Base-by-base conservation (phyloP, 2,797 vertebrate genomes). In the Peromyscus eremicus region DNA sequence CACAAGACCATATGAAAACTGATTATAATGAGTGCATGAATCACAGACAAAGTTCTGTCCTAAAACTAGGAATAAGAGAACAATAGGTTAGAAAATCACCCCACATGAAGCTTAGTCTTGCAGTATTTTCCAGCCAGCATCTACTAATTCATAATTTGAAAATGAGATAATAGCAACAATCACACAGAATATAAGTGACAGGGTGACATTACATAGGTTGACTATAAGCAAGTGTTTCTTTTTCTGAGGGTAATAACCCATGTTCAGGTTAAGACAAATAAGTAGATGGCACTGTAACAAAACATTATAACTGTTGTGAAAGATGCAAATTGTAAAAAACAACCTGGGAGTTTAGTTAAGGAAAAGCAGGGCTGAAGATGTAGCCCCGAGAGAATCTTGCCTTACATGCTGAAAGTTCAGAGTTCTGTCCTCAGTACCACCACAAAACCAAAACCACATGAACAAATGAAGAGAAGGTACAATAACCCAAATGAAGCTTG, bases 261-360 rank as follows among this genome's bases (percentile, higher is more conserved):
- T 76, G 66, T 97, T 92, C 89, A 92, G 43, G 17, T 19, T 46
- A 94, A 88, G 49, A n/a, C 29, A 79, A 83, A 14, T 49, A 76
- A 3, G 43, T 21, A 96, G n/a, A 87, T 9, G 88, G 52, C 87
- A 19, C 40, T 64, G 29, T 57, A 29, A 83, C 81, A 81, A 92
- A 80, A 80, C 37, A 70, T 37, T 64, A 46, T 60, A 81, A 16
- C 1, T 2, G 52, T 17, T 75, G 32, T 79, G 40, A 88, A 93
- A 62, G 9, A 64, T 52, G 32, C 5, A 52, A 86, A 29, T 57
- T 52, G n/a, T 25, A 5, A 89, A 75, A 86, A 94, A 71, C 2
- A 52, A 13, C 29, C 3, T 19, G 1, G 3, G 13, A 70, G 43
- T 68, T 94, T 60, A 76, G n/a, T 46, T 19, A 94, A 91, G 12